A percentile compares a stretch with the other conserved stretches of the same genome.
phyloP scores from a whole-genome alignment of 2,797 vertebrate species.

The Channa striata region DNA sequence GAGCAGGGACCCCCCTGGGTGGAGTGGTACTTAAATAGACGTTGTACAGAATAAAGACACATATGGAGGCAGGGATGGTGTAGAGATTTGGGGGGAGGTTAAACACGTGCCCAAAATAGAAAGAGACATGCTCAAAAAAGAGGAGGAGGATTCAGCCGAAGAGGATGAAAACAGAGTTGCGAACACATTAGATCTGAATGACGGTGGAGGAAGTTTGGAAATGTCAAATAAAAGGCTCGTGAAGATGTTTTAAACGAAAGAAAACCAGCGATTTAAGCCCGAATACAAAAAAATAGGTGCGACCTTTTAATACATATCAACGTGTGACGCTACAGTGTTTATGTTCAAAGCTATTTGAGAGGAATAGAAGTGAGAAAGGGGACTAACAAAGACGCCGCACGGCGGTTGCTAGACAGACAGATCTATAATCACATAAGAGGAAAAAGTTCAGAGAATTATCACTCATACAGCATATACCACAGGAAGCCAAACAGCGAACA shows the following conservation, averaged over 20 bases:
- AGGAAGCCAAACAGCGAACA: conserved; percentile 48
- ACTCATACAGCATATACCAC: conserved; percentile 25
- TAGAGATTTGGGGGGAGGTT: conserved; percentile 12
- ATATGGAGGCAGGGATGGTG: conserved; percentile 15
- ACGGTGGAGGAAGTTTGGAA: conserved; percentile 9
- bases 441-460: conserved; percentile 6
- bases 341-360: neutral
- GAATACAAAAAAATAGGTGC: neutral
- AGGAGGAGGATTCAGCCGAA: neutral
- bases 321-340: too few species aligned
- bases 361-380: neutral
- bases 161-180: neutral
- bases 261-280: neutral
- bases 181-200: conserved; percentile 9
- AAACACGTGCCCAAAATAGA: conserved; percentile 48
- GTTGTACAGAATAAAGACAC: conserved; percentile 42
- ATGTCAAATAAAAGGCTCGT: neutral
- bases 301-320: too few species aligned
- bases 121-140: conserved; percentile 25
- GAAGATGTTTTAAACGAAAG: neutral
- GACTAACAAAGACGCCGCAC: neutral
- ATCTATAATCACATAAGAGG: conserved; percentile 1
- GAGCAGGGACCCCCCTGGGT: conserved; percentile 56
- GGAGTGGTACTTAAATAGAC: conserved; percentile 75
- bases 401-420: conserved; percentile 1